Conservation (phyloP, 1,140 invertebrate genomes). For the Drosophila tristis region DNA sequence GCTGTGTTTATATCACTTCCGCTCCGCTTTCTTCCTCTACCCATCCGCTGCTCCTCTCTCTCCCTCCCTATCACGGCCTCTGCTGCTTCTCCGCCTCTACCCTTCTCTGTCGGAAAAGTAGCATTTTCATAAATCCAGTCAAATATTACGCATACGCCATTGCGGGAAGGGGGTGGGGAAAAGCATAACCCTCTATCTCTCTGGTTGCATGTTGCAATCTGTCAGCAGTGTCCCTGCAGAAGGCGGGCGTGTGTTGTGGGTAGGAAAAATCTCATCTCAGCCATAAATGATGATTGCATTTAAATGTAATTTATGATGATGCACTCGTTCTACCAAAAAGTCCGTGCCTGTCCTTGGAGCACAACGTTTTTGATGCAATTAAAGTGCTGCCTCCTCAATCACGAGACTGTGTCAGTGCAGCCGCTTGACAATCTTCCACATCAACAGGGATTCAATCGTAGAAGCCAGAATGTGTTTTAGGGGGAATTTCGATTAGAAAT, state of each 20-base stretch:
- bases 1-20: slow-evolving; percentile 47
- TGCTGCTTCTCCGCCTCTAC: neutral
- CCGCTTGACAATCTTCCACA: neutral
- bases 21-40: neutral
- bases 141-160: slow-evolving; percentile 65
- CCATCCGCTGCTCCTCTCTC: too few relatives aligned
- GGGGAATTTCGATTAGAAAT: too few relatives aligned
- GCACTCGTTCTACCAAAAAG: slow-evolving; percentile 32
- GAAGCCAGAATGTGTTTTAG: neutral
- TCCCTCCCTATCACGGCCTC: too few relatives aligned
- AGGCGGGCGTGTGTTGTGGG: too few relatives aligned
- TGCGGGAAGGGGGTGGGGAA: slow-evolving; percentile 15
- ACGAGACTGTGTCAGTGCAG: neutral
- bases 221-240: slow-evolving; percentile 6
- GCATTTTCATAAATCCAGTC: slow-evolving; percentile 71
- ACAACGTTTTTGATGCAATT: slow-evolving; percentile 47
- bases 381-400: slow-evolving; percentile 23
- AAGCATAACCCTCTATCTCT: slow-evolving; percentile 7
- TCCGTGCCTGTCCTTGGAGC: slow-evolving; percentile 23
- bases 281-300: slow-evolving; percentile 60
- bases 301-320: slow-evolving; percentile 50
- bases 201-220: slow-evolving; percentile 37
- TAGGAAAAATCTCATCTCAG: slow-evolving; percentile 24
- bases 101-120: slow-evolving; percentile 13
- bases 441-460: too few relatives aligned